Evolutionary conservation across 2,888 invertebrate species (phyloP), one percentile per base, ranked within the genome.

Genomic region (Parapristionchus giblindavisi): DNA sequence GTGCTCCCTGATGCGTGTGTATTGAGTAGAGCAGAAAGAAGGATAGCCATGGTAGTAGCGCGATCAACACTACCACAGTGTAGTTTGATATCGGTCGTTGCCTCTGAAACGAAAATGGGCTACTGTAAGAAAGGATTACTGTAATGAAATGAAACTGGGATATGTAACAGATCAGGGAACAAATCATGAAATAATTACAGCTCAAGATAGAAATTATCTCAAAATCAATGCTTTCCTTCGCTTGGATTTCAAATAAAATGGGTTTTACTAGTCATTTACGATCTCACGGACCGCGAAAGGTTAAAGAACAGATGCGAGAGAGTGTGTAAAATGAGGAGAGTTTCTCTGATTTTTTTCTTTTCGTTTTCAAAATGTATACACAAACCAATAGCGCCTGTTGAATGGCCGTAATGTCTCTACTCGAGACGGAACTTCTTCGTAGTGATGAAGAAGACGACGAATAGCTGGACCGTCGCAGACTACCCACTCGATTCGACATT

Each of bases 1-100:
- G 51, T n/a, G 27, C 43, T 6, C 72, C 72, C 8, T 40, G 36
- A 24, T 29, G 27, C 6, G 51, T 36, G 48, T 72, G 60, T 17
- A 72, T 48, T 6, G 60, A 38, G 48, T 72, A 51, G 43, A 72
- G 60, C 2, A 72, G 29, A 48, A 72, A 72, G 48, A 24, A 72
- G 34, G 60, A 29, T 4, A 72, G 34, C 40, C 43, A 72, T 24
- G 72, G 72, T 2, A 72, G 58, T 6, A 72, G 24, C 24, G 2
- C 60, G 43, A 72, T 29, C n/a, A 72, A 34, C 1, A 72, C 72
- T 29, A 58, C 34, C 0, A 72, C 72, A 2, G 72, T 72, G 48
- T 72, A 60, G 32, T 43, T 29, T 2, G 72, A 72, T 17, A 72
- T 29, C 6, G 72, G 60, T 11, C 72, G 58, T 34, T 60, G 58